Evolutionary conservation across 2,888 invertebrate genomes (phyloP).

Genomic region (Cantharis lateralis): DNA sequence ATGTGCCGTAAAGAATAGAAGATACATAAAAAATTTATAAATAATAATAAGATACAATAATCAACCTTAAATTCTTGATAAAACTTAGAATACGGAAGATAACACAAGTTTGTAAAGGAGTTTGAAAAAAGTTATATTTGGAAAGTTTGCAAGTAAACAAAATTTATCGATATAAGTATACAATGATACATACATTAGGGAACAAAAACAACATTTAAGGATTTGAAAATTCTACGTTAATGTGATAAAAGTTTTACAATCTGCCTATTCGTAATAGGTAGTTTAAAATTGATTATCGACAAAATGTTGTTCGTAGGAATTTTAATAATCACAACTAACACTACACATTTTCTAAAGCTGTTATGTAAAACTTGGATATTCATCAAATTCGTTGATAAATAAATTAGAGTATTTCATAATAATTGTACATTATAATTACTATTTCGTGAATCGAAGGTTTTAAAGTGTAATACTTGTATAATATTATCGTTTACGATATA

Average conservation of each 20-base stretch:
- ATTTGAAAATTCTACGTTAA: neutral
- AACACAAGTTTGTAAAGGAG: neutral
- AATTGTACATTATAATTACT: no score
- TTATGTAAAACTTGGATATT: neutral
- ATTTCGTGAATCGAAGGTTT: no score
- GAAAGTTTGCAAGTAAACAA: slow-evolving; percentile 1
- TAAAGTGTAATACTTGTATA: no score
- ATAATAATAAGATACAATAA: neutral
- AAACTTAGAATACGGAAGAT: neutral
- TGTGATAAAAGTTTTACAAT: neutral
- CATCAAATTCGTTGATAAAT: neutral
- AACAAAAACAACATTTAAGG: slow-evolving; percentile 1
- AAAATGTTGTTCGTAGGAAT: neutral
- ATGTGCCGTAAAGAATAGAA: neutral
- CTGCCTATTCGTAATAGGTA: neutral
- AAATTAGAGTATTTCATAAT: neutral
- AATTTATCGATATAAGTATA: slow-evolving; percentile 1
- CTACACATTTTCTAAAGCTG: neutral
- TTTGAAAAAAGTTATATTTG: neutral
- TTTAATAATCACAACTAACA: neutral
- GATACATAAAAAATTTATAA: neutral
- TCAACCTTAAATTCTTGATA: neutral
- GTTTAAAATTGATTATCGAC: neutral
- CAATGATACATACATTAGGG: slow-evolving; percentile 2
- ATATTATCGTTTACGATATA: no score